Conservation (phyloP, 2,888 invertebrate genomes). For the Pasiphila rectangulata region DNA sequence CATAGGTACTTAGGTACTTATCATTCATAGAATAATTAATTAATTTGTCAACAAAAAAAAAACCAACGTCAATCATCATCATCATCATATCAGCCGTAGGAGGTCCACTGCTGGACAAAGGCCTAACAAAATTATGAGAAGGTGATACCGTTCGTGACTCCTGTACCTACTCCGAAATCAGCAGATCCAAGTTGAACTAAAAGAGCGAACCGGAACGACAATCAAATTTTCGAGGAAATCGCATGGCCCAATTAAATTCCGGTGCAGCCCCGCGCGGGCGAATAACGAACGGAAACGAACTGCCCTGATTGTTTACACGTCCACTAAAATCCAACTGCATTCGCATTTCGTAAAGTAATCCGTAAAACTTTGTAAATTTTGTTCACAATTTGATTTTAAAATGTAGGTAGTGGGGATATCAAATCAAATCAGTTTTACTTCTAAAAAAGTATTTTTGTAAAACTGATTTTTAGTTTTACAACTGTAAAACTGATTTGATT, state of each 20-base stretch:
- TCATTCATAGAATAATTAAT: too few species aligned
- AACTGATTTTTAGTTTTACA: too few species aligned
- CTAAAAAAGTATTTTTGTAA: conserved; percentile 1
- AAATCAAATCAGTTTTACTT: too few species aligned
- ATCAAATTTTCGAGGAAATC: conserved; percentile 45
- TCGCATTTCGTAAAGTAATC: background rate
- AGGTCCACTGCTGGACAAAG: too few species aligned
- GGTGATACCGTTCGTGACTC: background rate
- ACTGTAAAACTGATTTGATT: too few species aligned
- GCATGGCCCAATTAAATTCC: conserved; percentile 49
- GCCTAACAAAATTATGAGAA: too few species aligned
- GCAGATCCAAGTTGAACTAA: conserved; percentile 21
- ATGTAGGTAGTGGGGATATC: too few species aligned
- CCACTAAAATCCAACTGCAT: conserved; percentile 21
- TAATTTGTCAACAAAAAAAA: too few species aligned
- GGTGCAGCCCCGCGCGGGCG: conserved; percentile 26
- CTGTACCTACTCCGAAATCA: conserved; percentile 6
- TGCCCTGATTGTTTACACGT: conserved; percentile 35
- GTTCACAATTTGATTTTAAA: too few species aligned
- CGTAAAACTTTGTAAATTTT: background rate
- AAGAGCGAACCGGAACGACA: conserved; percentile 32
- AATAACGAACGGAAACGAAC: conserved; percentile 33
- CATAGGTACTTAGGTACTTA: too few species aligned
- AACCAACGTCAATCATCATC: too few species aligned
- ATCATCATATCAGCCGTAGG: too few species aligned